These are phyloP conservation scores for Synodontis membranacea DNA, from an alignment of 2,113 vertebrate species.

Conservation along the genomic window DNA sequence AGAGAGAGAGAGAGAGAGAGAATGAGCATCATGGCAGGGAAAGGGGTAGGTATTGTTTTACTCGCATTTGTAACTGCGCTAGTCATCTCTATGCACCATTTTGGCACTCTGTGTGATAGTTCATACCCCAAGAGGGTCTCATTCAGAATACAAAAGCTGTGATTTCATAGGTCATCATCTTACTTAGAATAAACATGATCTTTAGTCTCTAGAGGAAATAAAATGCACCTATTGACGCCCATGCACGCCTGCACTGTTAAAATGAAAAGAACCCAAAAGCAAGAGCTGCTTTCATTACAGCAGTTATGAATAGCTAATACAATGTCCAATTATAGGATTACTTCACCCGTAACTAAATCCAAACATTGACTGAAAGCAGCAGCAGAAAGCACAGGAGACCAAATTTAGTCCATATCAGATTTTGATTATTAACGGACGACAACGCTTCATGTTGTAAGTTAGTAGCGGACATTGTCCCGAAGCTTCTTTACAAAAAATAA, in stretches of 20 bases:
- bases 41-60: slow-evolving; percentile 44
- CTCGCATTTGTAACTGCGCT: slow-evolving; percentile 27
- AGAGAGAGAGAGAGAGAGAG: slow-evolving; percentile 3
- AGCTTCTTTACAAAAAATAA: background rate
- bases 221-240: background rate
- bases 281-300: background rate
- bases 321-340: background rate
- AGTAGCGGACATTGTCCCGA: background rate
- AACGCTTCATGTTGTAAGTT: background rate
- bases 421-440: background rate
- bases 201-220: background rate
- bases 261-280: background rate
- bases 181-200: slow-evolving; percentile 34
- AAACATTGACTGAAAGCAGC: background rate
- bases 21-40: slow-evolving; percentile 39
- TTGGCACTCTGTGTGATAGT: slow-evolving; percentile 46
- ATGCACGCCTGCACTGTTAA: background rate
- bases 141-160: slow-evolving; percentile 20
- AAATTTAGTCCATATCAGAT: background rate
- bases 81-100: slow-evolving; percentile 21
- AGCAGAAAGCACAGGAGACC: background rate
- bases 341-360: background rate
- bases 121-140: background rate
- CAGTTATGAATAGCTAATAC: background rate
- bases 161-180: slow-evolving; percentile 28